Evolutionary conservation across 2,797 vertebrate species (phyloP), one percentile per base, ranked within the genome.

Genomic region (Coendou prehensilis): DNA sequence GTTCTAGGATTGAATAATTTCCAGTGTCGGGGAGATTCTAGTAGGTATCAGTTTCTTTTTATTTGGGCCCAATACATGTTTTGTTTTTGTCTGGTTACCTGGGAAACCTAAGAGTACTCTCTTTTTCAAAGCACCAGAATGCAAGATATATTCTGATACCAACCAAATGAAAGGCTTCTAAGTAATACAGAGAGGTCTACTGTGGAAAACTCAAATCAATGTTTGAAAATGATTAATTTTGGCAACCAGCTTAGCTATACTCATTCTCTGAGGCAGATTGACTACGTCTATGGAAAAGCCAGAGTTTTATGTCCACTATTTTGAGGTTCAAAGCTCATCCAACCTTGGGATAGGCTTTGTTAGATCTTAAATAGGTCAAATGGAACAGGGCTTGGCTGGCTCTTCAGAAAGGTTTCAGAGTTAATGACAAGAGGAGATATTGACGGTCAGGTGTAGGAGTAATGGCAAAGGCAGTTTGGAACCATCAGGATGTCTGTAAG

Each of bases 31-130:
- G 9, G 75, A 91, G 18, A 94, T 0, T 28, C 22, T 69, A 45
- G 45, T 69, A 87, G 37, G 30, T 76, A 52, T 84, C 13, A n/a
- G 82, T 96, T 97, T 91, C 57, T 87, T 96, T 95, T 89, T 79
- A 37, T 90, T 82, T 93, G 61, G 73, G 5, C 10, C 33, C 26
- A 61, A 50, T 15, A 79, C 14, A n/a, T 89, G 63, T 57, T 89
- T 52, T 91, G 2, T 89, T 83, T 87, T 90, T 97, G 67, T 94
- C 57, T 45, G 85, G 56, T 88, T 89, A 84, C 85, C 79, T 96
- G 87, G 67, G n/a, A 94, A 96, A 93, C 93, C 61, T 91, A 69
- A 91, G 90, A 61, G 75, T 78, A 14, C 50, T 22, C 28, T 95
- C 13, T 75, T 63, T 71, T 82, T 94, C 10, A 56, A 84, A 83